These are phyloP conservation scores for Fulica atra DNA, from an alignment of 2,113 vertebrate species.

Conservation along the genomic window DNA sequence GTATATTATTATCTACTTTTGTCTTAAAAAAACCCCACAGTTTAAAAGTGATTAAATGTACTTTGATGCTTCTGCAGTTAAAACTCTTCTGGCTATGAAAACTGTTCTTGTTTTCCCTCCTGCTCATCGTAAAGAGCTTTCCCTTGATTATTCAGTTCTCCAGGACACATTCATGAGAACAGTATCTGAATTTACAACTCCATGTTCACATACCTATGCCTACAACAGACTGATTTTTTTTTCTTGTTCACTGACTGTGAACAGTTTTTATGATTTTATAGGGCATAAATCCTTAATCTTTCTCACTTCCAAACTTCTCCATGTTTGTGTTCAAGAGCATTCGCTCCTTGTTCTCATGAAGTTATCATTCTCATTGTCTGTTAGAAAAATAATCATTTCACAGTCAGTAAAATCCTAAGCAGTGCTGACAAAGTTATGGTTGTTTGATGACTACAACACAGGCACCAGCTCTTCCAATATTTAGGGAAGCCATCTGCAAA, in stretches of 20 bases:
- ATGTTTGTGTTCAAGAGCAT: slow-evolving; percentile 11
- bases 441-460: slow-evolving; percentile 84
- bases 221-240: background rate
- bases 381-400: slow-evolving; percentile 76
- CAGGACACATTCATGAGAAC: slow-evolving; percentile 36
- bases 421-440: slow-evolving; percentile 63
- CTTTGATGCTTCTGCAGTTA: background rate
- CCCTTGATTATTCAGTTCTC: slow-evolving; percentile 25
- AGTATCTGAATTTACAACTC: slow-evolving; percentile 16
- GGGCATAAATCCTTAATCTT: slow-evolving; percentile 32
- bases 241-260: slow-evolving; percentile 17
- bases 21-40: slow-evolving; percentile 3
- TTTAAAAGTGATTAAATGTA: slow-evolving; percentile 24
- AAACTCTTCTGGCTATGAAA: slow-evolving; percentile 18
- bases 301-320: slow-evolving; percentile 17
- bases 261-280: background rate
- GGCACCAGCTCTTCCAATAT: slow-evolving; percentile 82
- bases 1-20: background rate
- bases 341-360: slow-evolving; percentile 33
- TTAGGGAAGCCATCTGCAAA: slow-evolving; percentile 82
- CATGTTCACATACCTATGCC: background rate
- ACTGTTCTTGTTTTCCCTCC: background rate
- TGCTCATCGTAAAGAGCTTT: background rate
- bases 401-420: slow-evolving; percentile 55
- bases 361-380: slow-evolving; percentile 21